Conservation (phyloP, 2,888 invertebrate species). For the Leptarthrus brevirostris region DNA sequence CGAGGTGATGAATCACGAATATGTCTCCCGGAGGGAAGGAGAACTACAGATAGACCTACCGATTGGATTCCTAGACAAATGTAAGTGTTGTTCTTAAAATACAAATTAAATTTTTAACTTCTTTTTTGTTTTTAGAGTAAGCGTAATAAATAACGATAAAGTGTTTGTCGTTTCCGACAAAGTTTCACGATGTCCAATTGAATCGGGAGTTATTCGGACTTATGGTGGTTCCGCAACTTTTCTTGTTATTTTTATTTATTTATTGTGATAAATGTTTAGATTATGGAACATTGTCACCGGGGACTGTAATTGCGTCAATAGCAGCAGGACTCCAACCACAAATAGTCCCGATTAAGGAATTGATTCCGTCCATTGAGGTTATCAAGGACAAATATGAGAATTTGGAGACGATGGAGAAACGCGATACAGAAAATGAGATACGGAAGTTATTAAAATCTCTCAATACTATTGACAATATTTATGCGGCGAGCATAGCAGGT, state of each 20-base stretch:
- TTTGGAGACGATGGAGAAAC: conserved; percentile 60
- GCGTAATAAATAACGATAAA: background rate
- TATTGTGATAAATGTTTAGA: too few relatives aligned
- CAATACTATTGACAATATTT: conserved; percentile 69
- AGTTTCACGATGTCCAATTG: conserved; percentile 71
- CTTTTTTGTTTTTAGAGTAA: conserved; percentile 22
- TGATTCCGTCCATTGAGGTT: conserved; percentile 57
- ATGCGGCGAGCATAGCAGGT: conserved; percentile 74
- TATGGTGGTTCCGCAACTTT: conserved; percentile 55
- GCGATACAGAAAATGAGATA: conserved; percentile 55
- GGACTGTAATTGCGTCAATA: conserved; percentile 72
- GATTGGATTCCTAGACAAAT: conserved; percentile 29
- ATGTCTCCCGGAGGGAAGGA: conserved; percentile 61
- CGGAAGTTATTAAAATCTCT: conserved; percentile 48
- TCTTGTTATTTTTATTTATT: too few relatives aligned
- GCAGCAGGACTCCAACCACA: conserved; percentile 74
- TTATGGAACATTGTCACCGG: conserved; percentile 73
- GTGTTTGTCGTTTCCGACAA: conserved; percentile 40
- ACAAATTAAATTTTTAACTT: background rate
- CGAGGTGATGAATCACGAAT: conserved; percentile 71
- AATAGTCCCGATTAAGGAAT: conserved; percentile 68
- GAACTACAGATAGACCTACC: background rate
- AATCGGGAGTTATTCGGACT: conserved; percentile 75
- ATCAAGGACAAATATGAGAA: conserved; percentile 45
- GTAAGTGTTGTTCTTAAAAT: conserved; percentile 25